These are phyloP conservation scores for Pentalonia nigronervosa DNA, from an alignment of 1,140 invertebrate species.

Conservation along the genomic window DNA sequence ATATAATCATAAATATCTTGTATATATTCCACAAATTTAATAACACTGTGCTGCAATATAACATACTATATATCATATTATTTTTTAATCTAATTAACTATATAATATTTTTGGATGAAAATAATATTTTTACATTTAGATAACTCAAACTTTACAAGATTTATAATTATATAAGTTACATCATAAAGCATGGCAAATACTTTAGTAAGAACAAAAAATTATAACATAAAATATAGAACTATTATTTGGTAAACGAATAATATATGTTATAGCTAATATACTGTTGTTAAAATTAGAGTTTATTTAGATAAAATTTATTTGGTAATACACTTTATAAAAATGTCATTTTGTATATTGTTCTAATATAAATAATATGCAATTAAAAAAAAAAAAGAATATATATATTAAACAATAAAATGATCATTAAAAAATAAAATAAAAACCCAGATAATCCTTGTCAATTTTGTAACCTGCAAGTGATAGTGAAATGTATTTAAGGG, in stretches of 20 bases:
- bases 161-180: too few relatives aligned
- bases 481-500: slow-evolving; percentile 30
- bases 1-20: neutral
- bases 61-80: too few relatives aligned
- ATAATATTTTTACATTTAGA: too few relatives aligned
- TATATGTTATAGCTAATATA: too few relatives aligned
- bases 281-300: neutral
- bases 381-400: neutral
- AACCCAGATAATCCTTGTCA: slow-evolving; percentile 42
- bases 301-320: neutral
- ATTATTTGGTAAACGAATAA: too few relatives aligned
- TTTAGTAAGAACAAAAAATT: too few relatives aligned
- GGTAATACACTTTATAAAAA: neutral
- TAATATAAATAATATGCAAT: neutral
- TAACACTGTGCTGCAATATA: too few relatives aligned
- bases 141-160: too few relatives aligned
- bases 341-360: neutral
- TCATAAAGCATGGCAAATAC: too few relatives aligned
- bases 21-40: neutral
- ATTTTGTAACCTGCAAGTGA: slow-evolving; percentile 29
- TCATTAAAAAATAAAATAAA: slow-evolving; percentile 31
- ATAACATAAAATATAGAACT: too few relatives aligned
- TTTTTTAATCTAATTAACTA: too few relatives aligned
- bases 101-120: too few relatives aligned
- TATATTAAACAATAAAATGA: neutral